phyloP scores from a whole-genome alignment of 2,888 invertebrate species.

The Oxycera nigricornis region DNA sequence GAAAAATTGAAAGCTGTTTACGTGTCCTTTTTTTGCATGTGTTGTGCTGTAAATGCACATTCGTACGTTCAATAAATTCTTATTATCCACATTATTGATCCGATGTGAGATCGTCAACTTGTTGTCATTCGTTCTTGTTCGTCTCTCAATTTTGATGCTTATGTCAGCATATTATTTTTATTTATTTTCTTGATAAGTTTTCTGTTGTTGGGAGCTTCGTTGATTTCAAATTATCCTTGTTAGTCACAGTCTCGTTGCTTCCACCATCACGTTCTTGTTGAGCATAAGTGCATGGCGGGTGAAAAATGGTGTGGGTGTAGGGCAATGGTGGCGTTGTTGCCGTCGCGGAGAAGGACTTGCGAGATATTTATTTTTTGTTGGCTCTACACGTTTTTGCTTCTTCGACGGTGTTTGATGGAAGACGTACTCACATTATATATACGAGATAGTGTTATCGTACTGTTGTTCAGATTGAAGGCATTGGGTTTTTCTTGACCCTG shows the following conservation, averaged over 20 bases:
- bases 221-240: constrained; percentile 39
- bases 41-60: background rate
- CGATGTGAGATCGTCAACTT: constrained; percentile 14
- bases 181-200: constrained; percentile 23
- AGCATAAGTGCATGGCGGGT: constrained; percentile 12
- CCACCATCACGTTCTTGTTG: constrained; percentile 7
- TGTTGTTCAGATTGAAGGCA: too few relatives aligned
- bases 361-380: background rate
- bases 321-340: background rate
- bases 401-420: background rate
- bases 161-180: background rate
- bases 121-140: constrained; percentile 6
- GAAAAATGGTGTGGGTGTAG: background rate
- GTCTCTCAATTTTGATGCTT: constrained; percentile 8
- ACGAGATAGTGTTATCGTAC: too few relatives aligned
- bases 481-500: too few relatives aligned
- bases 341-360: too few relatives aligned
- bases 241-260: constrained; percentile 17
- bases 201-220: constrained; percentile 9
- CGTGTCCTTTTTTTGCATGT: background rate
- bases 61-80: background rate
- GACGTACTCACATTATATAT: background rate
- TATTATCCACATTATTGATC: constrained; percentile 14
- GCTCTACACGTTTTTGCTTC: background rate
- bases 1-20: background rate